Conservation (phyloP, 2,888 invertebrate genomes). For the Colletes collaris region DNA sequence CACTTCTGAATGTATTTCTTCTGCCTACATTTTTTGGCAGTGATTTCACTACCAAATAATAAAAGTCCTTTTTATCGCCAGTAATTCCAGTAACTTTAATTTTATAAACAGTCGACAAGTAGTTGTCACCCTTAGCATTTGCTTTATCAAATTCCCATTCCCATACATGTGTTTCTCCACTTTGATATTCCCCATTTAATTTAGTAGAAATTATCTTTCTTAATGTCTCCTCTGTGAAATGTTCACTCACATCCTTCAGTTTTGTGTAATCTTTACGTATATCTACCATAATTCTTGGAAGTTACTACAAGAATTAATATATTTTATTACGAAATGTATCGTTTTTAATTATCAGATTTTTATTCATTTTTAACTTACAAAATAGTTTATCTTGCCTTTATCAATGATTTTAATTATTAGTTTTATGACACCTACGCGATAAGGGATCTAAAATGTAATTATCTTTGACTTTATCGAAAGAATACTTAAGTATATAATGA, state of each 20-base stretch:
- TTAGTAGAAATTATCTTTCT: conserved; percentile 80
- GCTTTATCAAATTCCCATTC: conserved; percentile 82
- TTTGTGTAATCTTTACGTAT: conserved; percentile 40
- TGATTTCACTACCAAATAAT: conserved; percentile 87
- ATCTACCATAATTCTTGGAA: neutral
- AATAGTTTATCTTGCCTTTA: neutral
- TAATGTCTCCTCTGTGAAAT: conserved; percentile 82
- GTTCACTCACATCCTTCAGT: conserved; percentile 68
- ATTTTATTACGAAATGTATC: neutral
- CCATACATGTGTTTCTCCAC: conserved; percentile 76
- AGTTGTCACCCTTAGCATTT: conserved; percentile 88
- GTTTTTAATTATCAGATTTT: neutral
- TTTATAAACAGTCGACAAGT: conserved; percentile 87
- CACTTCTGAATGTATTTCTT: conserved; percentile 86
- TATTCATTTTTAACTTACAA: neutral
- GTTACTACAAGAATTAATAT: neutral
- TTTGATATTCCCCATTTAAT: conserved; percentile 65
- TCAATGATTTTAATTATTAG: neutral
- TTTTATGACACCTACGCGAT: neutral
- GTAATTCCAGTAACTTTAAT: conserved; percentile 85
- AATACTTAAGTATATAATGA: neutral
- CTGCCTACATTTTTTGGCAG: conserved; percentile 87
- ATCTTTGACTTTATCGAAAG: conserved; percentile 7
- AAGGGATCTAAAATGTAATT: neutral
- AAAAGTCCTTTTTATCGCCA: conserved; percentile 75